These are phyloP conservation scores for Cyprinus carpio DNA, from an alignment of 2,113 vertebrate species.

Conservation along the genomic window DNA sequence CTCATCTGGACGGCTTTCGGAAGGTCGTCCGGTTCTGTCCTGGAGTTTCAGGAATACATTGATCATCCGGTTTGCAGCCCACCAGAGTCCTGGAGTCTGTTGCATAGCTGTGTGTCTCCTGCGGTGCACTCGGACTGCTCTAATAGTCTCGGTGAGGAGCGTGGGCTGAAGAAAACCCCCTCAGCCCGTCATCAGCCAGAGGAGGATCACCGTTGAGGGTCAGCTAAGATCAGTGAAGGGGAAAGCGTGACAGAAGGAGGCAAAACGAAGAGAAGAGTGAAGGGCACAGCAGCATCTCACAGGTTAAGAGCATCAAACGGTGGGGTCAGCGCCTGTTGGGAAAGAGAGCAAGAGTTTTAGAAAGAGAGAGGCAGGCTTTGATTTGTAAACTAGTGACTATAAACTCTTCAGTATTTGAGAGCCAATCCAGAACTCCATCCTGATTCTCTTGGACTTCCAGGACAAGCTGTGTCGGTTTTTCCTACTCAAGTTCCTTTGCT, in stretches of 20 bases:
- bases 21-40: conserved; percentile 1
- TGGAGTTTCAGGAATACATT: conserved; percentile 28
- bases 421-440: background rate
- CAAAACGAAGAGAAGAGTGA: background rate
- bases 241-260: conserved; percentile 19
- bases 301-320: conserved; percentile 30
- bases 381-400: background rate
- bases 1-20: background rate
- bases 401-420: background rate
- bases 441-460: background rate
- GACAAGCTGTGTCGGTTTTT: background rate
- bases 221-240: conserved; percentile 17
- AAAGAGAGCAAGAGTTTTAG: conserved; percentile 2
- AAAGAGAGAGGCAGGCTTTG: conserved; percentile 4
- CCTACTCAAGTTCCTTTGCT: background rate
- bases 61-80: background rate
- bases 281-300: conserved; percentile 36
- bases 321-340: conserved; percentile 32
- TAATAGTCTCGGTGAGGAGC: conserved; percentile 25
- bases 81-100: conserved; percentile 15
- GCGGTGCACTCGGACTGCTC: conserved; percentile 17
- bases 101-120: conserved; percentile 33
- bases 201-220: conserved; percentile 16
- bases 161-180: conserved; percentile 39
- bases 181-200: conserved; percentile 1